Evolutionary conservation across 1,140 invertebrate species (phyloP), one percentile per base, ranked within the genome.

Genomic region (Magallana angulata): DNA sequence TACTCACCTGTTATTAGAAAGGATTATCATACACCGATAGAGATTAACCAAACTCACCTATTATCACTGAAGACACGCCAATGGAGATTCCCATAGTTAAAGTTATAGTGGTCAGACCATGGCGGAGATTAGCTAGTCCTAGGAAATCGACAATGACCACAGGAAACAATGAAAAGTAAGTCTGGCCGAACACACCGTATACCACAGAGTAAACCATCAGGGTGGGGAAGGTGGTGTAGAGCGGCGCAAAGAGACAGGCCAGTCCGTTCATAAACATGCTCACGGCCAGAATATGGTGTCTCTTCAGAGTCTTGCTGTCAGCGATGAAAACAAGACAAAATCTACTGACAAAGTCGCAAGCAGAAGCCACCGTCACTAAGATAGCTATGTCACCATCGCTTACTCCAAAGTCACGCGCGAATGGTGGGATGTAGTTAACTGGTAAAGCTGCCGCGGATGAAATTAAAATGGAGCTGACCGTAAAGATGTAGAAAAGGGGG

Each of bases 401-500:
- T n/a, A 88, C 48, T 64, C 68, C 80, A 14, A 57, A 64, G 57
- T 88, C 87, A 85, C 83, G 81, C 14, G 87, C 87, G 11, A 82
- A 82, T 82, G 87, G 87, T n/a, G 87, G 84, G 12, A 88, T 88
- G 14, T 85, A 88, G 30, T 76, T 88, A 0, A 88, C 16, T 8
- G 80, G 57, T 24, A 88, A 56, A 11, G 71, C 84, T 48, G 71
- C 57, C 64, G 83, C 59, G 58, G 84, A 71, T 9, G 82, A 6
- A 68, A 60, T 58, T 30, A 88, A n/a, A 36, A 88, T 57, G 18
- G 59, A 59, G 60, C 30, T 48, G 14, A 84, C 1, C 24, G 57
- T 24, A 84, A 84, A 84, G n/a, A 84, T n/a, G 57, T 60, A 48
- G 24, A 84, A 84, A 1, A 59, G 58, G 1, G 58, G 59, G 6